phyloP scores from a whole-genome alignment of 2,888 invertebrate species.

The Nudaria mundana region DNA sequence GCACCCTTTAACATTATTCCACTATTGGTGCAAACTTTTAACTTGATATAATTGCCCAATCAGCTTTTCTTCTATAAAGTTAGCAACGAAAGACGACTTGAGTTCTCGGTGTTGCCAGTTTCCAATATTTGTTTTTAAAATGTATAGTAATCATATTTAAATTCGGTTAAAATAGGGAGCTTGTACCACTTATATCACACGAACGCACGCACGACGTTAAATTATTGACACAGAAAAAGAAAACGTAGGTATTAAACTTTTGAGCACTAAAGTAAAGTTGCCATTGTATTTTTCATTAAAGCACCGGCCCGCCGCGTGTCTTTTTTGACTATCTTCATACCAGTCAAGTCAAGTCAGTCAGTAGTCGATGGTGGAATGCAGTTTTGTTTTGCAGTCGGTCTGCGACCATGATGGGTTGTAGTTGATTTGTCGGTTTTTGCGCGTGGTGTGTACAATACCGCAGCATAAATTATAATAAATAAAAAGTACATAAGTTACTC shows the following conservation, averaged over 20 bases:
- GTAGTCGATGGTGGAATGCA: too few relatives aligned
- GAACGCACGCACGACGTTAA: too few relatives aligned
- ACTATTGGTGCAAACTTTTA: not conserved
- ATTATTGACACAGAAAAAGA: too few relatives aligned
- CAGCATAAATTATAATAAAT: slow-evolving; percentile 38
- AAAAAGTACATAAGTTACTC: slow-evolving; percentile 24
- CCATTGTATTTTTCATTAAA: too few relatives aligned
- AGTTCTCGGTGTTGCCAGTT: slow-evolving; percentile 1
- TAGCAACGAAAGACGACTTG: too few relatives aligned
- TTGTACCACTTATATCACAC: too few relatives aligned
- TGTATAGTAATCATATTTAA: too few relatives aligned
- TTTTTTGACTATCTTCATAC: slow-evolving; percentile 56
- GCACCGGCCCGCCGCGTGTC: slow-evolving; percentile 6
- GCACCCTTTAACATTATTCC: not conserved
- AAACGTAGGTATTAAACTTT: too few relatives aligned
- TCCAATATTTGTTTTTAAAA: slow-evolving; percentile 6
- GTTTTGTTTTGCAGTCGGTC: slow-evolving; percentile 67
- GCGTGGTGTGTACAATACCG: slow-evolving; percentile 47
- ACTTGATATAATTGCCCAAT: not conserved
- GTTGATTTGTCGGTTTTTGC: slow-evolving; percentile 55
- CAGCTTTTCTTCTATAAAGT: not conserved
- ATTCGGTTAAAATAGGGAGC: too few relatives aligned
- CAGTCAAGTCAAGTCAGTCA: too few relatives aligned
- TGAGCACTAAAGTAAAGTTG: too few relatives aligned
- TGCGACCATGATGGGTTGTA: slow-evolving; percentile 73